Conservation (phyloP, 2,113 vertebrate species). For the Acrocephalus arundinaceus region DNA sequence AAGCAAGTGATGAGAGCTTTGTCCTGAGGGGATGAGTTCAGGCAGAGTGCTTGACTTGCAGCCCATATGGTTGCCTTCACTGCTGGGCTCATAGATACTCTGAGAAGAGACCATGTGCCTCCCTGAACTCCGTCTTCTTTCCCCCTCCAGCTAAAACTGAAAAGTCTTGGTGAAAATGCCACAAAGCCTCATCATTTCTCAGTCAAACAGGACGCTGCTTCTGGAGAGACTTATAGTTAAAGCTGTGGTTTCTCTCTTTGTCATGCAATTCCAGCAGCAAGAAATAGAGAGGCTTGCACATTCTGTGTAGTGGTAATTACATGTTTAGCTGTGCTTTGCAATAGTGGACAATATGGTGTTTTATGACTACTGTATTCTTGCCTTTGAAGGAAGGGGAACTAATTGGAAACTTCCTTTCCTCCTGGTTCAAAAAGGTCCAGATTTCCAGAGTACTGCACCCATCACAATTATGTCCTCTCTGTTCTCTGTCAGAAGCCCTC, state of each 20-base stretch:
- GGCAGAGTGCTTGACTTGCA: background rate
- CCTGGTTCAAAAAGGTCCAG: background rate
- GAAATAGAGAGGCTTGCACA: background rate
- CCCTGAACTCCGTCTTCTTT: background rate
- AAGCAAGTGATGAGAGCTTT: background rate
- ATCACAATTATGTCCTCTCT: background rate
- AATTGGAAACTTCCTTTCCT: background rate
- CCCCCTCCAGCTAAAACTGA: background rate
- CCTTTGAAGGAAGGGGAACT: background rate
- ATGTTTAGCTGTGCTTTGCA: background rate
- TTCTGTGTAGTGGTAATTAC: background rate
- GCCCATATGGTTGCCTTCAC: slow-evolving; percentile 3
- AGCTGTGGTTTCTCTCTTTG: background rate
- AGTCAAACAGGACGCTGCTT: background rate
- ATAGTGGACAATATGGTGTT: background rate
- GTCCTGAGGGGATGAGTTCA: background rate
- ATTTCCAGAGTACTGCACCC: background rate
- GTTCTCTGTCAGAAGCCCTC: background rate
- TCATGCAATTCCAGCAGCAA: background rate
- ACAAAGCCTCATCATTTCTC: background rate
- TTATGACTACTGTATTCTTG: background rate
- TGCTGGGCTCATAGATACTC: background rate
- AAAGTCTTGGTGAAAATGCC: background rate
- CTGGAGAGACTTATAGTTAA: background rate
- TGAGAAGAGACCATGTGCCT: background rate